Evolutionary conservation across 2,888 invertebrate genomes (phyloP).

Genomic region (Leuctra nigra): DNA sequence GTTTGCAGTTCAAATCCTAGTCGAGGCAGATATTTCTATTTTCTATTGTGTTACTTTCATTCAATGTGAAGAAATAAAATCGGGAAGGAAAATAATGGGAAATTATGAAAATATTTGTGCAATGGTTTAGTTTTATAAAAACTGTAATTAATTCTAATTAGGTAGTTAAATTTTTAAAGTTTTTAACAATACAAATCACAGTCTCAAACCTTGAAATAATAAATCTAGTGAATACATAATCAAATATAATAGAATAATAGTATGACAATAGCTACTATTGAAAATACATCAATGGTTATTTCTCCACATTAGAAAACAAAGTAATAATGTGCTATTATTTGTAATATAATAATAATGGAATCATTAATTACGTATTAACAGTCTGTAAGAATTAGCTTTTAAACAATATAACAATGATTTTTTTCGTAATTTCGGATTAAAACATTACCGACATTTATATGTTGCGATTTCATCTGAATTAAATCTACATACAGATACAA

Average conservation of each 20-base stretch:
- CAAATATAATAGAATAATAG: not conserved
- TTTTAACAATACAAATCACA: constrained; percentile 24
- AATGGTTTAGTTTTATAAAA: constrained; percentile 6
- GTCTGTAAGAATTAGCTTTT: too few species aligned
- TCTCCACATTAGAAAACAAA: not conserved
- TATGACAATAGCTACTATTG: not conserved
- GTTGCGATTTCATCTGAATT: too few species aligned
- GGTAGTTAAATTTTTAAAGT: constrained; percentile 18
- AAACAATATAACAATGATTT: too few species aligned
- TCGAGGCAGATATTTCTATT: too few species aligned
- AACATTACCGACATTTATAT: too few species aligned
- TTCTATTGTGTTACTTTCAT: not conserved
- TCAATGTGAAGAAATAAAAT: not conserved
- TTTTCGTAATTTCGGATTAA: too few species aligned
- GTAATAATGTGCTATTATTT: not conserved
- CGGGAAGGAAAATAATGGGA: not conserved
- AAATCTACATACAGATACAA: too few species aligned
- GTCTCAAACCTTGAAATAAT: constrained; percentile 16
- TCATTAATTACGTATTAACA: too few species aligned
- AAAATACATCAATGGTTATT: not conserved
- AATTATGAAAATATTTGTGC: too few species aligned
- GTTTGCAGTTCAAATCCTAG: too few species aligned
- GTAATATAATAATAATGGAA: too few species aligned
- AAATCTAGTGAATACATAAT: too few species aligned
- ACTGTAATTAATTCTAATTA: constrained; percentile 12